A percentile compares a stretch with the other conserved stretches of the same genome.
These are phyloP conservation scores for Cuculus canorus DNA, from an alignment of 2,797 vertebrate genomes.

Conservation along the genomic window DNA sequence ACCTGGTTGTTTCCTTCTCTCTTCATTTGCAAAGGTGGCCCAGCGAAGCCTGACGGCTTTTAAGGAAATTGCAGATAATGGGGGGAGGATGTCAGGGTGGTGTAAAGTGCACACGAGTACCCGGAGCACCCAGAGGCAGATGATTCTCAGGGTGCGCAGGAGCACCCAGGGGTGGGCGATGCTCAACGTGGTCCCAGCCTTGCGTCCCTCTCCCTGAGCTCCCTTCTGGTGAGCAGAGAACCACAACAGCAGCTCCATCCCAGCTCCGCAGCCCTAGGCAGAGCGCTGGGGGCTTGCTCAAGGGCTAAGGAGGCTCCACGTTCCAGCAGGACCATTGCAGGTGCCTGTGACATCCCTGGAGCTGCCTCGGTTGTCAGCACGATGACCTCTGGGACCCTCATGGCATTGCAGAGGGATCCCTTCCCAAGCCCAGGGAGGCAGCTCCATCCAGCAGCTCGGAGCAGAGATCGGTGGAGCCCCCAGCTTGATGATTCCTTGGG, in stretches of 20 bases:
- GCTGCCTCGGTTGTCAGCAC: neutral
- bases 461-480: neutral
- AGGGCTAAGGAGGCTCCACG: neutral
- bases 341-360: neutral
- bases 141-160: too few species aligned
- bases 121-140: neutral
- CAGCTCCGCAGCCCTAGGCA: neutral
- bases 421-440: neutral
- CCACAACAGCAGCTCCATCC: neutral
- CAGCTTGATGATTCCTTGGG: rapidly evolving
- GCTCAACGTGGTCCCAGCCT: neutral
- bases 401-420: neutral
- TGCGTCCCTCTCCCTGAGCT: rapidly evolving
- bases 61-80: constrained; percentile 10
- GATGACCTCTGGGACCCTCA: rapidly evolving
- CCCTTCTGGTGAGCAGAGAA: neutral
- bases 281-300: neutral
- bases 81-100: neutral
- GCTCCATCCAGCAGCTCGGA: neutral
- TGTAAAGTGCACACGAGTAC: neutral
- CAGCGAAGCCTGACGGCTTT: neutral
- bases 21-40: neutral
- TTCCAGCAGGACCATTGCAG: neutral
- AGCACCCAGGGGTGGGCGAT: rapidly evolving
- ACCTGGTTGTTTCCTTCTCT: constrained; percentile 27